Base-by-base conservation (phyloP, 1,140 invertebrate genomes). In the Panonychus citri region DNA sequence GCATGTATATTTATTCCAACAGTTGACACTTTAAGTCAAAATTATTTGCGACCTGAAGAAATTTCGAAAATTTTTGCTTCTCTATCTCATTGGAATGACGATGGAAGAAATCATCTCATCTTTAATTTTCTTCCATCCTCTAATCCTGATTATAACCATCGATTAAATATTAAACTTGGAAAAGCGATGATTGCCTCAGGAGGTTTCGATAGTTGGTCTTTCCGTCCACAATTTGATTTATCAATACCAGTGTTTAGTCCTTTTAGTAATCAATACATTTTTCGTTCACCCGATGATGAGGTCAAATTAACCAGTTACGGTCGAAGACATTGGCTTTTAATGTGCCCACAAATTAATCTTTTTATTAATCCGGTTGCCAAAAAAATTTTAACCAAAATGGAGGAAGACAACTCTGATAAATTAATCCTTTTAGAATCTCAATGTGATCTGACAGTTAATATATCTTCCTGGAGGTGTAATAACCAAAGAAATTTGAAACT, bases 1-100 rank as follows among this genome's bases (percentile, higher is more conserved):
- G 86, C 87, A 4, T 93, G 87, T 65, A 70, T 93, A n/a, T 83
- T 88, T 64, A 70, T 91, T 39, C 83, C 85, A 56, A 81, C 82
- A 19, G 77, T 89, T 63, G 86, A 90, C 69, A 78, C 80, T 3
- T 69, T 89, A 8, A 86, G 86, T 74, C 82, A 88, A 67, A 82
- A 86, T 65, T 76, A 76, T 65, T 71, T 91, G 56, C 75, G 77
- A 60, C 27, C 65, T 39, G 77, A 80, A 67, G 74, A 82, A 69
- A 78, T 81, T n/a, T 80, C 81, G 24, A 75, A 80, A 67, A 81
- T 81, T 34, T 66, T 93, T 26, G 76, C 78, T 28, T 74, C 75
- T 26, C 72, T 93, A 43, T 74, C 79, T 64, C 79, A 79, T 67
- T 93, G 88, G 86, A 77, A 81, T 57, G 39, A n/a, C 28, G 74